A percentile compares a stretch with the other conserved stretches of the same genome.
phyloP scores from a whole-genome alignment of 2,113 vertebrate genomes.

The Misgurnus anguillicaudatus region DNA sequence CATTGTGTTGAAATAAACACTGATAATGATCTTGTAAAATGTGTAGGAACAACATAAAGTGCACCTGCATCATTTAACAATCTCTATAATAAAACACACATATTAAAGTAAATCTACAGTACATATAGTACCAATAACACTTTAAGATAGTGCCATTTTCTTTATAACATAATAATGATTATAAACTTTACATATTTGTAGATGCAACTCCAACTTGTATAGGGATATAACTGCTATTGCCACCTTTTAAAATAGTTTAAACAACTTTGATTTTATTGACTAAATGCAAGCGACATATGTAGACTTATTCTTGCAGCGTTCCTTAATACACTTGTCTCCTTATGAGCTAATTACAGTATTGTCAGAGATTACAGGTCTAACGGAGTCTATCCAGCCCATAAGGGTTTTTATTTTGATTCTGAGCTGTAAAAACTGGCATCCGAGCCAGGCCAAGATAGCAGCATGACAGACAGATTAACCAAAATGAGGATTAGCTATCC shows the following conservation, averaged over 20 bases:
- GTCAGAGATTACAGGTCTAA: conserved; percentile 36
- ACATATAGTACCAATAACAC: no score
- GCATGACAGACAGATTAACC: conserved; percentile 76
- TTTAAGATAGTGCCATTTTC: no score
- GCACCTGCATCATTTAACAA: no score
- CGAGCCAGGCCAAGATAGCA: conserved; percentile 75
- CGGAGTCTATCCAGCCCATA: conserved; percentile 35
- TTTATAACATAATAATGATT: no score
- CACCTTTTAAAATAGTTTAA: conserved; percentile 33
- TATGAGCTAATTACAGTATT: conserved; percentile 31
- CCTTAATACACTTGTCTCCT: conserved; percentile 44
- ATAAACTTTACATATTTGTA: no score
- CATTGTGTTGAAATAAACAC: no score
- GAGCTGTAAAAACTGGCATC: conserved; percentile 71
- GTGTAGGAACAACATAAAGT: no score
- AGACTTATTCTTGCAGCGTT: not conserved
- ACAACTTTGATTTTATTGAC: conserved; percentile 44
- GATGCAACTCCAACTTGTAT: no score
- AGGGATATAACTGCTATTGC: no score
- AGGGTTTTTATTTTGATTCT: conserved; percentile 44
- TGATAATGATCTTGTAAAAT: no score
- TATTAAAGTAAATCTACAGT: no score
- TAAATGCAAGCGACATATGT: conserved; percentile 11
- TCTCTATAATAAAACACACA: no score
- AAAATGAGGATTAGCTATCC: conserved; percentile 60